These are phyloP conservation scores for Astyanax mexicanus DNA, from an alignment of 2,797 vertebrate genomes.

Conservation along the genomic window DNA sequence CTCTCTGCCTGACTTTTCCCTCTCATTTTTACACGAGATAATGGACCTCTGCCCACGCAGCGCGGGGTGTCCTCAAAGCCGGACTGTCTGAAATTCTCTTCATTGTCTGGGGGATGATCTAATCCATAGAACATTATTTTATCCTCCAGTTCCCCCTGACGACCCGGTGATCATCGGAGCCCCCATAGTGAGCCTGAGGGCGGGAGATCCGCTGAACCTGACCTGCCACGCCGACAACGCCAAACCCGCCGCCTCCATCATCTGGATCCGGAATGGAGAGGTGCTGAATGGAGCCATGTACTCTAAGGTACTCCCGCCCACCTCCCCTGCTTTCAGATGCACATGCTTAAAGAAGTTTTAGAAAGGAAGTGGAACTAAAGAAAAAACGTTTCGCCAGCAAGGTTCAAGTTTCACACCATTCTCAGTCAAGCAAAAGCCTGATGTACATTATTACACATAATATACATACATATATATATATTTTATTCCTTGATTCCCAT, in stretches of 20 bases:
- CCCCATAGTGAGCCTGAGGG: conserved; percentile 91
- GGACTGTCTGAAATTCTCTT: background rate
- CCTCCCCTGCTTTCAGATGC: background rate
- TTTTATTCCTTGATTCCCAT: too few species aligned
- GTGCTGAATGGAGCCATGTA: conserved; percentile 95
- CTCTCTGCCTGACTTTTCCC: conserved; percentile 24
- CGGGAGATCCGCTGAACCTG: conserved; percentile 94
- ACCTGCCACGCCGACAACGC: conserved; percentile 96
- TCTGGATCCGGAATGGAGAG: conserved; percentile 93
- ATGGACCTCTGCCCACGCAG: background rate
- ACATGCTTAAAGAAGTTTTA: background rate
- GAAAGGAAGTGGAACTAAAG: too few species aligned
- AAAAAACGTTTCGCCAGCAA: too few species aligned
- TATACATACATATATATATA: too few species aligned
- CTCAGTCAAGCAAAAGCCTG: too few species aligned
- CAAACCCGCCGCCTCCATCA: conserved; percentile 95
- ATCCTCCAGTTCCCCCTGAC: conserved; percentile 89
- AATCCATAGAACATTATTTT: conserved; percentile 11
- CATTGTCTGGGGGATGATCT: background rate
- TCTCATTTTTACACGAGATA: conserved; percentile 44
- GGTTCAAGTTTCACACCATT: too few species aligned
- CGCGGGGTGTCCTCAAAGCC: background rate
- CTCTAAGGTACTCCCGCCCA: conserved; percentile 86
- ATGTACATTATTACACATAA: too few species aligned
- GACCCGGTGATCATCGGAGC: conserved; percentile 93